Conservation (phyloP, 2,113 vertebrate genomes). For the Hipposideros armiger region DNA sequence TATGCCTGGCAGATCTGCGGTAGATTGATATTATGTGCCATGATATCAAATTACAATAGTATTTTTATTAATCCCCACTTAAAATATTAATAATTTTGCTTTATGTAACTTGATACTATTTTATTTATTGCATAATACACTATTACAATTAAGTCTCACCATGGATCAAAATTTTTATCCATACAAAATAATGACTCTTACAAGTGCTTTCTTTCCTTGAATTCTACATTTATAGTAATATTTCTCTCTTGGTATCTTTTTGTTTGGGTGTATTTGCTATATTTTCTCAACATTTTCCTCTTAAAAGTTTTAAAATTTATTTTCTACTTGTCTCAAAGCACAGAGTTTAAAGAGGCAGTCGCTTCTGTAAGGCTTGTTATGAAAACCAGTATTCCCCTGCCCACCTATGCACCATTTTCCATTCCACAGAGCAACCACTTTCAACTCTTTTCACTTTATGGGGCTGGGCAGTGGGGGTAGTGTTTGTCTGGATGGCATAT, state of each 20-base stretch:
- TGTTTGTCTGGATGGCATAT: no score
- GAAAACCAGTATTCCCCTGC: neutral
- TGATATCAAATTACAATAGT: neutral
- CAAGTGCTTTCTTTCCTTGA: neutral
- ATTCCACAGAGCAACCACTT: neutral
- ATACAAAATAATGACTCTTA: neutral
- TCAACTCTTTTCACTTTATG: neutral
- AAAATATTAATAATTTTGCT: neutral
- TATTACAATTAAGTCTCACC: neutral
- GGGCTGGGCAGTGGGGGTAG: fast-evolving
- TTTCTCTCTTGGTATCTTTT: neutral
- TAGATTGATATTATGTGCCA: neutral
- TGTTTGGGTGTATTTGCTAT: neutral
- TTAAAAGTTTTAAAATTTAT: neutral
- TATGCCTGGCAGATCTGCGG: neutral
- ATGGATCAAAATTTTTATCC: conserved; percentile 6
- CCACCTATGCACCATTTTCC: neutral
- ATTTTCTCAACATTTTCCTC: neutral
- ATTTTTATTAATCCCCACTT: neutral
- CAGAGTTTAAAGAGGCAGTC: neutral
- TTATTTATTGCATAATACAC: conserved; percentile 35
- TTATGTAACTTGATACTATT: neutral
- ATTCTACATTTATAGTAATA: neutral
- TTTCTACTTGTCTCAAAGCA: neutral
- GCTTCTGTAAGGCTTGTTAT: neutral